These are phyloP conservation scores for Xylota segnis DNA, from an alignment of 2,888 invertebrate species.

Conservation along the genomic window DNA sequence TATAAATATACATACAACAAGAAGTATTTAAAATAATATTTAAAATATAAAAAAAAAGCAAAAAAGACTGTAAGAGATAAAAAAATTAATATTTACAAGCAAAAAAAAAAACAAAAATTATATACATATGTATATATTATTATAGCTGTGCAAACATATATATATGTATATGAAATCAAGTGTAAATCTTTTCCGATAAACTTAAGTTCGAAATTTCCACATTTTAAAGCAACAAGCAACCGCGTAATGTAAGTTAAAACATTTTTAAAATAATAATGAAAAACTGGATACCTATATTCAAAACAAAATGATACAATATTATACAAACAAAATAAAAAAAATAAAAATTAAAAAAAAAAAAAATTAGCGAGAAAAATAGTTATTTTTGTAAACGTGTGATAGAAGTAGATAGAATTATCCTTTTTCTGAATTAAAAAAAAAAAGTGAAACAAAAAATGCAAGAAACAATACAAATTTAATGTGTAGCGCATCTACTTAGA, in stretches of 20 bases:
- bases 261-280: slow-evolving; percentile 24
- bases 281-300: slow-evolving; percentile 70
- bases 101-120: slow-evolving; percentile 44
- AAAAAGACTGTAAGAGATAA: slow-evolving; percentile 70
- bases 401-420: slow-evolving; percentile 67
- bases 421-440: slow-evolving; percentile 55
- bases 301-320: slow-evolving; percentile 64
- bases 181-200: slow-evolving; percentile 49
- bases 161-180: slow-evolving; percentile 43
- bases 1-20: slow-evolving; percentile 49
- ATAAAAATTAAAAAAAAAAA: slow-evolving; percentile 19
- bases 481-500: slow-evolving; percentile 44
- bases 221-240: slow-evolving; percentile 45
- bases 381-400: slow-evolving; percentile 75
- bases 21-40: slow-evolving; percentile 46
- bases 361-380: slow-evolving; percentile 55
- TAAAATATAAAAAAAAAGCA: slow-evolving; percentile 46
- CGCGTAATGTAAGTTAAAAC: slow-evolving; percentile 47
- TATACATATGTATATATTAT: slow-evolving; percentile 34
- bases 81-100: slow-evolving; percentile 67
- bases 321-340: slow-evolving; percentile 55
- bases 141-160: slow-evolving; percentile 46
- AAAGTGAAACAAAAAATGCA: slow-evolving; percentile 12
- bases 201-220: slow-evolving; percentile 59
- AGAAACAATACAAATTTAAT: slow-evolving; percentile 39